Evolutionary conservation across 2,888 invertebrate genomes (phyloP).

Genomic region (Clostera curtula): DNA sequence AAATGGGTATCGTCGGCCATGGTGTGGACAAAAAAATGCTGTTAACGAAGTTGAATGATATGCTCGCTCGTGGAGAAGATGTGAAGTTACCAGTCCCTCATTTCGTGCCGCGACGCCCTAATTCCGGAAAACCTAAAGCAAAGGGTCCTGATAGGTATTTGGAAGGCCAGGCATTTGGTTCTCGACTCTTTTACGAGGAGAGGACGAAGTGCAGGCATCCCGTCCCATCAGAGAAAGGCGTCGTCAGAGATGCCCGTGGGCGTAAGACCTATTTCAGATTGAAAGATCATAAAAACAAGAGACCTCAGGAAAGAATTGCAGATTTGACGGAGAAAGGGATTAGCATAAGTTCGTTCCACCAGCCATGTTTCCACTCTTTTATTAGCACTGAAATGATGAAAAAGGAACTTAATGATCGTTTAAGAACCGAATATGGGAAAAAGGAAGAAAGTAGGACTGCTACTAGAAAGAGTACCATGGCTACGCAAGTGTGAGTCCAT

Average conservation of each 20-base stretch:
- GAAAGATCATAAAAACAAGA: slow-evolving; percentile 31
- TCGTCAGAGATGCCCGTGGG: slow-evolving; percentile 45
- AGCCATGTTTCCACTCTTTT: slow-evolving; percentile 59
- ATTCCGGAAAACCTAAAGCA: slow-evolving; percentile 10
- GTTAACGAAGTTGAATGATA: slow-evolving; percentile 33
- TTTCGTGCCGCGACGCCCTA: slow-evolving; percentile 28
- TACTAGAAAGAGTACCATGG: too few species aligned
- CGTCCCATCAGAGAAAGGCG: slow-evolving; percentile 47
- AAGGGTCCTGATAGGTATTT: slow-evolving; percentile 1
- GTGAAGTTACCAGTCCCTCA: slow-evolving; percentile 41
- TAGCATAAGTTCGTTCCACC: slow-evolving; percentile 57
- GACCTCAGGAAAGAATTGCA: slow-evolving; percentile 38
- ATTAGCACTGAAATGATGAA: slow-evolving; percentile 45
- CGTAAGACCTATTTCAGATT: slow-evolving; percentile 50
- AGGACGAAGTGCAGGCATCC: slow-evolving; percentile 45
- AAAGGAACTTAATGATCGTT: slow-evolving; percentile 35
- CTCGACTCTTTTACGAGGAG: slow-evolving; percentile 16
- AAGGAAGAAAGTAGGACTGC: too few species aligned
- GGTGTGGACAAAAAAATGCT: slow-evolving; percentile 54
- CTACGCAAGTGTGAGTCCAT: too few species aligned
- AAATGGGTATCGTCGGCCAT: slow-evolving; percentile 59
- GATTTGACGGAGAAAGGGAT: slow-evolving; percentile 41
- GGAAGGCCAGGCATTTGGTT: slow-evolving; percentile 7
- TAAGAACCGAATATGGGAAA: slow-evolving; percentile 6
- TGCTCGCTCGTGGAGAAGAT: slow-evolving; percentile 44